Base-by-base conservation (phyloP, 2,888 invertebrate genomes). In the Chymomyza procnemis region DNA sequence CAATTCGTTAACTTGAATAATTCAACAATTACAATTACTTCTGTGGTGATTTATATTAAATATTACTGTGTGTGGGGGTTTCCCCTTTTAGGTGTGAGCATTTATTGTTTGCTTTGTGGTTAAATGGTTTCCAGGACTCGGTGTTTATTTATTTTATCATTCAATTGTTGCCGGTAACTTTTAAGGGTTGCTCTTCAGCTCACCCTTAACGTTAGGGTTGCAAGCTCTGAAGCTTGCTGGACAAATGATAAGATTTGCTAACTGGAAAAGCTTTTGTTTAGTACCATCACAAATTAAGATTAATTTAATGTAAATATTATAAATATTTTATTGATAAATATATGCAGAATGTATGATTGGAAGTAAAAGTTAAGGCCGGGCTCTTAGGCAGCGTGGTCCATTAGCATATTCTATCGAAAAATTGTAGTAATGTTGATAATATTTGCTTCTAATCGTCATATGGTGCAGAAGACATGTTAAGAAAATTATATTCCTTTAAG, bases 1-100 rank as follows among this genome's bases (percentile, higher is more conserved):
- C 66, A 48, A 50, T 8, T 70, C 68, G 67, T 16, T 8, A 73
- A 75, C 80, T 77, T 79, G 78, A 79, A 80, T 80, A 79, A 79
- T 79, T 79, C 79, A 80, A 78, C 80, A 80, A 81, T 81, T 76
- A 81, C 79, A 80, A 80, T 80, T 81, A 80, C 79, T 79, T 69
- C 69, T 73, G 77, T 73, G 75, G 81, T 77, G 80, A 81, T 80
- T 80, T 80, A 80, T 80, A 75, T 79, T 74, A 77, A 79, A 69
- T 75, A 73, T 18, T 52, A 4, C 8, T 60, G 22, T 48, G 64
- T 59, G 58, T 54, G 63, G 22, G 63, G 65, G 48, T 50, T 16
- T 18, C 19, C 50, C 50, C 19, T 19, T 8, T 6, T 54, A 55
- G 48, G 26, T 34, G 6, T 61, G 22, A 62, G 62, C 57, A 61